Conservation (phyloP, 2,888 invertebrate genomes). For the Helobdella robusta region DNA sequence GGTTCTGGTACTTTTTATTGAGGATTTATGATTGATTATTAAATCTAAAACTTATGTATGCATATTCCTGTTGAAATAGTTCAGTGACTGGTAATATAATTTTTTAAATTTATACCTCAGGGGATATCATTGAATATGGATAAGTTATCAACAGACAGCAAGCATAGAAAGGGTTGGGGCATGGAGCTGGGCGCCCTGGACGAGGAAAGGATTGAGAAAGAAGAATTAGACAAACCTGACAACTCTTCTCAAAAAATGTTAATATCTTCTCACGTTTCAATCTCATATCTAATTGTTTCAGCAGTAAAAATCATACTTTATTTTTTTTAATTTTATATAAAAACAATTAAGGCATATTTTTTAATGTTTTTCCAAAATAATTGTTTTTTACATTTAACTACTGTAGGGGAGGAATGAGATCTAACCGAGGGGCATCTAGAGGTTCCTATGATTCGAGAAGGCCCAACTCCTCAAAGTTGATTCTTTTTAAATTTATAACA, state of each 20-base stretch:
- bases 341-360: background rate
- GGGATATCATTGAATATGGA: slow-evolving; percentile 26
- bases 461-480: background rate
- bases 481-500: background rate
- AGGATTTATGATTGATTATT: too few relatives aligned
- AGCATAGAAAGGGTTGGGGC: slow-evolving; percentile 27
- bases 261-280: too few relatives aligned
- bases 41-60: too few relatives aligned
- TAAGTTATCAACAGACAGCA: slow-evolving; percentile 26
- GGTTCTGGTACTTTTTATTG: too few relatives aligned
- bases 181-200: slow-evolving; percentile 28
- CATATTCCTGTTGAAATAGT: too few relatives aligned
- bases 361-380: background rate
- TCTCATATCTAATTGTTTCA: background rate
- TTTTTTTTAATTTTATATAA: background rate
- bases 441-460: slow-evolving; percentile 7
- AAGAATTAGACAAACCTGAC: slow-evolving; percentile 17
- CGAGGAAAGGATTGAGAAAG: slow-evolving; percentile 21
- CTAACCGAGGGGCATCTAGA: slow-evolving; percentile 5
- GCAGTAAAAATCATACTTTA: background rate
- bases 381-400: background rate
- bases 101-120: too few relatives aligned
- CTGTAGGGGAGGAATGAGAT: background rate
- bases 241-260: background rate
- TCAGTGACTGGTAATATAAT: too few relatives aligned